Base-by-base conservation (phyloP, 2,888 invertebrate species). In the Cerastis rubricosa region DNA sequence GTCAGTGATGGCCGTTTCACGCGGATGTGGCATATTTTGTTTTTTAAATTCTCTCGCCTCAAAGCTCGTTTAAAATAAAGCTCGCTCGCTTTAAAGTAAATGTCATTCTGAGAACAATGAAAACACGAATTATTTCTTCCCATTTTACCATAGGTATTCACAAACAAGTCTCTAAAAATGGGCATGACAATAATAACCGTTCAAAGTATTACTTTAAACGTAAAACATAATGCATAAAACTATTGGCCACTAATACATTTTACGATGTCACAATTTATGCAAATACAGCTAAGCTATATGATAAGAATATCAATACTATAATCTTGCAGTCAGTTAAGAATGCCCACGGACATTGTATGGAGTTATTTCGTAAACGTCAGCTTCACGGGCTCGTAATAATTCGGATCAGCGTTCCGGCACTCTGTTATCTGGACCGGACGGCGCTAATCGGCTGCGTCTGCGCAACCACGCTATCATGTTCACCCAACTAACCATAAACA, bases 361-460 rank as follows among this genome's bases (percentile, higher is more conserved):
- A 90, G 85, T 84, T 83, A 89, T 90, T 91, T 89, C 81, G 86
- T 86, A 85, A 87, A 85, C 84, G 90, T 93, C 93, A 92, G 91
- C 90, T 74, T 81, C 81, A 78, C 83, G 85, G 83, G 85, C 83
- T 91, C 85, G 86, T 89, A 91, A 92, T 93, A 93, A 91, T 94
- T 94, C 89, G 91, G 94, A 95, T 96, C 96, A 96, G 96, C 96
- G 92, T 95, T 96, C 95, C 91, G 88, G 91, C 90, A 93, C 91
- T 90, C 88, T 90, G 92, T 93, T 96, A 96, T 96, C 96, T 94
- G 90, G 88, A 95, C 95, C 96, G 96, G 96, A 96, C 92, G 95
- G 84, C 81, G 91, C 92, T 94, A 95, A 95, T 94, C 95, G 93
- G 87, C 92, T 91, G 91, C 93, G 94, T 93, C 91, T 92, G 94